A percentile compares a stretch with the other conserved stretches of the same genome.
Conservation (phyloP, 1,140 invertebrate genomes). For the Drosophila subpulchrella region DNA sequence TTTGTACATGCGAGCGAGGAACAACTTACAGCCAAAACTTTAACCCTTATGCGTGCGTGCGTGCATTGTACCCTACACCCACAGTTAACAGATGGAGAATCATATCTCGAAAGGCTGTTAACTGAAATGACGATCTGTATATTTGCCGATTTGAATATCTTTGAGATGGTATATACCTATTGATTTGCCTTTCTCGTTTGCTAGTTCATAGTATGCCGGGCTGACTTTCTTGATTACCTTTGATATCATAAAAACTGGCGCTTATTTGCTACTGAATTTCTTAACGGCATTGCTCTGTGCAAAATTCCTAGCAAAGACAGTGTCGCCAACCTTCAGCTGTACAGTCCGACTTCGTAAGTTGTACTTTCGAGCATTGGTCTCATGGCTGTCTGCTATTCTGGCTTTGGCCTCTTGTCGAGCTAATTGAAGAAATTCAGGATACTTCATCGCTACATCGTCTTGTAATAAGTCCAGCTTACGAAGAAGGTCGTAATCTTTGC, state of each 20-base stretch:
- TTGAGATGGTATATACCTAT: conserved; percentile 20
- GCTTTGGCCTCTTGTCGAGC: not conserved
- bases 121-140: not conserved
- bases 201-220: conserved; percentile 6
- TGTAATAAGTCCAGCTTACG: not conserved
- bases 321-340: not conserved
- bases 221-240: conserved; percentile 8
- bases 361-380: not conserved
- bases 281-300: too few species aligned
- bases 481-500: not conserved
- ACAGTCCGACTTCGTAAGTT: not conserved
- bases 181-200: not conserved
- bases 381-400: not conserved
- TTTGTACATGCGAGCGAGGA: too few species aligned
- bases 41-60: too few species aligned
- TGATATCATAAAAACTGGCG: not conserved
- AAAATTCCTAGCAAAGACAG: too few species aligned
- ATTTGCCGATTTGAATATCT: conserved; percentile 10
- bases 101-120: not conserved
- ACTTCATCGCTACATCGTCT: not conserved
- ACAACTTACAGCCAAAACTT: too few species aligned
- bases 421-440: not conserved
- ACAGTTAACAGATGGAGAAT: not conserved
- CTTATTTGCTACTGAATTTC: too few species aligned
- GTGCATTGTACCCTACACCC: too few species aligned